Evolutionary conservation across 2,113 vertebrate genomes (phyloP).

Genomic region (Speoplatyrhinus poulsoni): DNA sequence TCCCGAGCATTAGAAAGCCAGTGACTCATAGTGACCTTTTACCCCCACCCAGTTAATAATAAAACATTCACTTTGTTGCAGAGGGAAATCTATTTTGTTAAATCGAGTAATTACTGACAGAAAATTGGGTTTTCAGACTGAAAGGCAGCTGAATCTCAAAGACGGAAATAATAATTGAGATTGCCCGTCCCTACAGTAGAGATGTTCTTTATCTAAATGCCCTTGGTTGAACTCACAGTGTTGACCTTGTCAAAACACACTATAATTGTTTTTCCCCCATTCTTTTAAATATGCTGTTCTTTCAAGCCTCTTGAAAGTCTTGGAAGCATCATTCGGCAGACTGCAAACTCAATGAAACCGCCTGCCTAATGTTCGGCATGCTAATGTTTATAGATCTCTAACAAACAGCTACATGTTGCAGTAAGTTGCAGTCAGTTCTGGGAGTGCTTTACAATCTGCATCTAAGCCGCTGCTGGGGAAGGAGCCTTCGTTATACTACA

Average conservation of each 20-base stretch:
- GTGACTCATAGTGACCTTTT: slow-evolving; percentile 59
- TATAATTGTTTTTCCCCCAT: slow-evolving; percentile 40
- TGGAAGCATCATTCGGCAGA: neutral
- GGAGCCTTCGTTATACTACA: too few relatives aligned
- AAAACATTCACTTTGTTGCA: slow-evolving; percentile 49
- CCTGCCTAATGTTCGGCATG: too few relatives aligned
- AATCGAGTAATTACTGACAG: slow-evolving; percentile 69
- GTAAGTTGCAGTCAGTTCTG: too few relatives aligned
- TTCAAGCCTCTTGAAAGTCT: slow-evolving; percentile 3
- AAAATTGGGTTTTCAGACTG: slow-evolving; percentile 50
- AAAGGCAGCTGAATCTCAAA: slow-evolving; percentile 49
- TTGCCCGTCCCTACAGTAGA: slow-evolving; percentile 20
- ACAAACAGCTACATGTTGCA: too few relatives aligned
- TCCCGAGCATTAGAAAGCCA: slow-evolving; percentile 30
- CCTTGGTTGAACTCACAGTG: slow-evolving; percentile 39
- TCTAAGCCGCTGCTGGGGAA: too few relatives aligned
- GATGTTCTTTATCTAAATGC: slow-evolving; percentile 36
- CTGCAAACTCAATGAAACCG: too few relatives aligned
- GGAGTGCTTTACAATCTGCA: too few relatives aligned
- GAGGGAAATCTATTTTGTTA: slow-evolving; percentile 47
- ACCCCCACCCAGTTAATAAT: slow-evolving; percentile 54
- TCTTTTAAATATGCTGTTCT: slow-evolving; percentile 19
- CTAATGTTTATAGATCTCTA: too few relatives aligned
- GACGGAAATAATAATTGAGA: slow-evolving; percentile 62
- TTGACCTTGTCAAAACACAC: slow-evolving; percentile 30